Evolutionary conservation across 2,888 invertebrate species (phyloP).

Genomic region (Margaritifera margaritifera): DNA sequence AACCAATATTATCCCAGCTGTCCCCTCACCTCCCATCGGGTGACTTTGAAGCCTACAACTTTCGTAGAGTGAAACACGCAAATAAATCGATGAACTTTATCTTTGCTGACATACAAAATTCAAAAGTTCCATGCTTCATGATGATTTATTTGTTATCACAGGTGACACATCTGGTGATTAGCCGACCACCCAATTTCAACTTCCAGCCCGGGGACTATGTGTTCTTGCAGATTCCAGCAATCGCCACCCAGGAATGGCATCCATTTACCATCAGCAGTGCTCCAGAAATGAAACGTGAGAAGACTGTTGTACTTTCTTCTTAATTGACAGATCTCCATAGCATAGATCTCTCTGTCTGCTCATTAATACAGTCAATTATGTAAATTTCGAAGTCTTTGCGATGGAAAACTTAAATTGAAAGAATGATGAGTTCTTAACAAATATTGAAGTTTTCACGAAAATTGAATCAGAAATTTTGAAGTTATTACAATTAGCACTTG

Average conservation of each 20-base stretch:
- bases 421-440: background rate
- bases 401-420: background rate
- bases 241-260: slow-evolving; percentile 96
- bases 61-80: too few relatives aligned
- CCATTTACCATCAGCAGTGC: slow-evolving; percentile 97
- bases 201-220: slow-evolving; percentile 95
- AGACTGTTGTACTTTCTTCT: background rate
- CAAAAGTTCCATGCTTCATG: too few relatives aligned
- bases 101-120: too few relatives aligned
- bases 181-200: slow-evolving; percentile 87
- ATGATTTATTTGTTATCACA: slow-evolving; percentile 79
- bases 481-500: background rate
- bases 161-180: slow-evolving; percentile 89
- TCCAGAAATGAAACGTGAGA: slow-evolving; percentile 87
- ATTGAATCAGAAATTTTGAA: too few relatives aligned
- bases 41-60: too few relatives aligned
- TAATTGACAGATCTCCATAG: too few relatives aligned
- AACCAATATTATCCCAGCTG: too few relatives aligned
- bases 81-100: too few relatives aligned
- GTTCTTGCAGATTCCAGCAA: slow-evolving; percentile 92
- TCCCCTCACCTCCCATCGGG: too few relatives aligned
- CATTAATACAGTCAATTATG: background rate
- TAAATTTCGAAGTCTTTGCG: too few relatives aligned
- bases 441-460: too few relatives aligned
- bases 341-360: background rate